These are phyloP conservation scores for Phlogophora meticulosa DNA, from an alignment of 2,888 invertebrate species.

Conservation along the genomic window DNA sequence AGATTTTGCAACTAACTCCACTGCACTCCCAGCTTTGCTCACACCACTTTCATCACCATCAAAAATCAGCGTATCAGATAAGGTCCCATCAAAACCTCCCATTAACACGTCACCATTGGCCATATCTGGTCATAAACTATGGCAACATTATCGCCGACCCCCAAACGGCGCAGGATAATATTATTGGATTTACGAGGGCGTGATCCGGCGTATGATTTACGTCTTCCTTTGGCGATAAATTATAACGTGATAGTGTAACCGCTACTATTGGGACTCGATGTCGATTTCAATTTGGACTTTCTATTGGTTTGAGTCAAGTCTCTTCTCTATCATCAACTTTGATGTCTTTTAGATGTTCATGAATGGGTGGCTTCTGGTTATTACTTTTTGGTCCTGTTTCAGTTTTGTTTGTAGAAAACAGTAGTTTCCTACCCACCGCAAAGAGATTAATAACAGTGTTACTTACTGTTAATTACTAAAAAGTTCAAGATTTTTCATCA, in stretches of 20 bases:
- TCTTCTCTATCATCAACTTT: neutral
- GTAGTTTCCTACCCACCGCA: neutral
- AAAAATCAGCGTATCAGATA: conserved; percentile 38
- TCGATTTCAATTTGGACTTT: conserved; percentile 52
- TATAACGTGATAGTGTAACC: conserved; percentile 69
- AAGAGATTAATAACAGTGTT: too few relatives aligned
- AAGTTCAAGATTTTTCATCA: neutral
- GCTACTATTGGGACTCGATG: conserved; percentile 62
- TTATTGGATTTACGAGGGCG: conserved; percentile 88
- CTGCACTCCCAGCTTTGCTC: too few relatives aligned
- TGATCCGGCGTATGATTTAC: conserved; percentile 88
- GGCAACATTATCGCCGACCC: conserved; percentile 78
- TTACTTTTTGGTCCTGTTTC: too few relatives aligned
- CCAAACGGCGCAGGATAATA: conserved; percentile 83
- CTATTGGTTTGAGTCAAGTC: neutral
- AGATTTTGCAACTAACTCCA: neutral
- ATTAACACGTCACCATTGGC: conserved; percentile 56
- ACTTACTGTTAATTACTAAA: neutral
- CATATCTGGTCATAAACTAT: conserved; percentile 53
- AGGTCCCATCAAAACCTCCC: conserved; percentile 47
- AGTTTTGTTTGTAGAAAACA: neutral
- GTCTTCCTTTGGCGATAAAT: conserved; percentile 87
- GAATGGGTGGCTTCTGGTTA: neutral
- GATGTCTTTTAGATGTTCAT: neutral
- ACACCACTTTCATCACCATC: conserved; percentile 8